A percentile compares a stretch with the other conserved stretches of the same genome.
phyloP scores from a whole-genome alignment of 2,797 vertebrate genomes.

The Sebastes cheni region DNA sequence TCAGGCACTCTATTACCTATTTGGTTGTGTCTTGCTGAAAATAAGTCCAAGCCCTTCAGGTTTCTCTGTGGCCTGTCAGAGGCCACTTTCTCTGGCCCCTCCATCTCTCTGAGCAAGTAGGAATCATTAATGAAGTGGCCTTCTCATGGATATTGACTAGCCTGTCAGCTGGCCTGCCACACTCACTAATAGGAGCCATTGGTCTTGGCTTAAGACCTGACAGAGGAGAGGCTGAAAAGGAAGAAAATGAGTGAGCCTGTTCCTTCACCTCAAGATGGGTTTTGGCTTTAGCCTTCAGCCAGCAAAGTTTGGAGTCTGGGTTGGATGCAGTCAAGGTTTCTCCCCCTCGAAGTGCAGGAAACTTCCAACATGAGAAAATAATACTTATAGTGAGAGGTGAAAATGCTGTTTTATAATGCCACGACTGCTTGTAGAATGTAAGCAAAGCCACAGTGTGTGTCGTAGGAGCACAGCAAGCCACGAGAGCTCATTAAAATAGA shows the following conservation, averaged over 20 bases:
- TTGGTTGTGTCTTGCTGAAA: conserved; percentile 39
- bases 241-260: conserved; percentile 57
- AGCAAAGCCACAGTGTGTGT: conserved; percentile 49
- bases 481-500: conserved; percentile 75
- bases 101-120: conserved; percentile 90
- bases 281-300: conserved; percentile 40
- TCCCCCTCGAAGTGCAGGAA: neutral
- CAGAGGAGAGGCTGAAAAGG: conserved; percentile 47
- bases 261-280: conserved; percentile 38
- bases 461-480: conserved; percentile 84
- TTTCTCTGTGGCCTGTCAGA: conserved; percentile 79
- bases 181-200: conserved; percentile 98
- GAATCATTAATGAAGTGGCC: conserved; percentile 98
- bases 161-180: conserved; percentile 96
- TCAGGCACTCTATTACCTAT: neutral
- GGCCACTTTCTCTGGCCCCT: conserved; percentile 92
- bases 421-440: conserved; percentile 25
- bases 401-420: conserved; percentile 12
- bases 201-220: conserved; percentile 87
- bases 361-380: conserved; percentile 2
- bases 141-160: conserved; percentile 99
- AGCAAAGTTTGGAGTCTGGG: conserved; percentile 19
- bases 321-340: conserved; percentile 2
- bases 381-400: conserved; percentile 13
- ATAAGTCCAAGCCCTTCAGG: conserved; percentile 35